Percentiles rank a stretch among this genome's conserved stretches.
These are phyloP conservation scores for Otolemur crassicaudatus DNA, from an alignment of 2,797 vertebrate genomes.

Conservation along the genomic window DNA sequence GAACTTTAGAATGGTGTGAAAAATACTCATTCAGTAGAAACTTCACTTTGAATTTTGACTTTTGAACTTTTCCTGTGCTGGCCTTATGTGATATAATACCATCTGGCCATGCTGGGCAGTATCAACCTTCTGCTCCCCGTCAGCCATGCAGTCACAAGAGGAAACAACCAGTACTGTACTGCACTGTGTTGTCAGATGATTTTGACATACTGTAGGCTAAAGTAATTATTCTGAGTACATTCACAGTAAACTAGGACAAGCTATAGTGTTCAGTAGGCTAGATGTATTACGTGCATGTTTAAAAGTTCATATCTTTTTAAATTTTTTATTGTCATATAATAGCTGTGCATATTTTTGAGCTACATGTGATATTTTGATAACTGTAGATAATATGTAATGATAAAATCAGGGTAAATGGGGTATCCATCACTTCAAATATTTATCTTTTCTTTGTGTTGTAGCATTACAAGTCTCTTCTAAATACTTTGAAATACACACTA, in stretches of 20 bases:
- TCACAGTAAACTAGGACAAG: not conserved
- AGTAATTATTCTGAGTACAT: not conserved
- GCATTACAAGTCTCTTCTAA: not conserved
- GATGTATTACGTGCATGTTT: not conserved
- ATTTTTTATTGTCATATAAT: not conserved
- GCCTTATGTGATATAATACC: not conserved
- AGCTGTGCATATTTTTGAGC: not conserved
- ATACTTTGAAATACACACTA: not conserved
- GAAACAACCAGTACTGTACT: not conserved
- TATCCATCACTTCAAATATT: not conserved
- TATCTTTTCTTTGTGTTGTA: not conserved
- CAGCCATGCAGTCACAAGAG: not conserved
- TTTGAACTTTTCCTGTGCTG: not conserved
- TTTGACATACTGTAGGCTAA: not conserved
- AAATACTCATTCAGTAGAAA: not conserved
- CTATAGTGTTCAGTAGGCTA: not conserved
- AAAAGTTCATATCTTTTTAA: not conserved
- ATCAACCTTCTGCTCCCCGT: not conserved
- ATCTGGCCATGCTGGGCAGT: not conserved
- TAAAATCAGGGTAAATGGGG: not conserved
- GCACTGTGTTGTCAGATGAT: not conserved
- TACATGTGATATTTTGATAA: not conserved
- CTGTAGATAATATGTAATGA: not conserved
- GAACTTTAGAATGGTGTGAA: not conserved
- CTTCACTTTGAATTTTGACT: not conserved